Evolutionary conservation across 2,888 invertebrate genomes (phyloP).

Genomic region (Acronicta aceris): DNA sequence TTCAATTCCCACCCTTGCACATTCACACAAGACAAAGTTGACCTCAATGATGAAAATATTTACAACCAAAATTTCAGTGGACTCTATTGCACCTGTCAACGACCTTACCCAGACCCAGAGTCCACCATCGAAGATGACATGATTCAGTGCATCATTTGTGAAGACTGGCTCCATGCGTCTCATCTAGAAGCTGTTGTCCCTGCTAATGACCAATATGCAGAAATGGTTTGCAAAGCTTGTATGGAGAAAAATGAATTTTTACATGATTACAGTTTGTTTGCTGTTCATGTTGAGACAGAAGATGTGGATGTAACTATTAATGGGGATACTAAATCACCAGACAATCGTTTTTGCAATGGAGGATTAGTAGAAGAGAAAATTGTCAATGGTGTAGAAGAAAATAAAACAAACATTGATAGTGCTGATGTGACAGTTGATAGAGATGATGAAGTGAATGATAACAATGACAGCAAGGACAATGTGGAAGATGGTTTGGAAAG

Average conservation of each 20-base stretch:
- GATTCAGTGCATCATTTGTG: constrained; percentile 98
- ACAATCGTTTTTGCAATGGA: constrained; percentile 52
- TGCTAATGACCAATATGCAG: constrained; percentile 90
- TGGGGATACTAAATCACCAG: constrained; percentile 43
- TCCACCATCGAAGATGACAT: constrained; percentile 95
- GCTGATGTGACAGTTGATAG: constrained; percentile 8
- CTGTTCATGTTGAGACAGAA: constrained; percentile 71
- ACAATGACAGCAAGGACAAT: constrained; percentile 1
- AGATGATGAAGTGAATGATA: constrained; percentile 22
- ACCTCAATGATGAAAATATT: constrained; percentile 91
- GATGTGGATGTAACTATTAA: constrained; percentile 66
- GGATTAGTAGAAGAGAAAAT: constrained; percentile 32
- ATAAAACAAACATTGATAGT: constrained; percentile 4
- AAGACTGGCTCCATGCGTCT: constrained; percentile 98
- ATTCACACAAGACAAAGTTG: constrained; percentile 90
- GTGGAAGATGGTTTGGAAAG: constrained; percentile 1
- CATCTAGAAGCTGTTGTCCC: constrained; percentile 91
- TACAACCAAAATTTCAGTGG: constrained; percentile 99
- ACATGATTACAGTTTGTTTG: constrained; percentile 90
- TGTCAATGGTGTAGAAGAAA: constrained; percentile 21
- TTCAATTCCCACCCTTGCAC: constrained; percentile 92
- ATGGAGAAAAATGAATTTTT: constrained; percentile 94
- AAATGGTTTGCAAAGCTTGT: constrained; percentile 95
- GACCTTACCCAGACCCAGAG: constrained; percentile 98
- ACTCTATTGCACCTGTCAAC: constrained; percentile 96